These are phyloP conservation scores for Himalopsyche tibetana DNA, from an alignment of 2,888 invertebrate genomes.

Conservation along the genomic window DNA sequence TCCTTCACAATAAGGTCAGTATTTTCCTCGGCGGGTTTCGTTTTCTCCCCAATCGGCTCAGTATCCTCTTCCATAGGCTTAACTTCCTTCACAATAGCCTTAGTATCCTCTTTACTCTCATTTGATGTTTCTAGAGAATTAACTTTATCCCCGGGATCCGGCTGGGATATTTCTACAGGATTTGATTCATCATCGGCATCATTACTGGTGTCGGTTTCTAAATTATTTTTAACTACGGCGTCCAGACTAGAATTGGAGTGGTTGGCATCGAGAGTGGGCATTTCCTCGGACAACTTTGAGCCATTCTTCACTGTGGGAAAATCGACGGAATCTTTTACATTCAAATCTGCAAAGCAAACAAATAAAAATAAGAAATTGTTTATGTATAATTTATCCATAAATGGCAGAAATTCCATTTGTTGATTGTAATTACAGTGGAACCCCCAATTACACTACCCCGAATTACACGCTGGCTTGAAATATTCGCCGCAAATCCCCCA, in stretches of 20 bases:
- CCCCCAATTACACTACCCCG: too few species aligned
- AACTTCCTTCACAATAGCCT: too few species aligned
- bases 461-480: too few species aligned
- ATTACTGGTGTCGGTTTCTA: background rate
- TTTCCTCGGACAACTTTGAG: conserved; percentile 68
- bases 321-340: conserved; percentile 45
- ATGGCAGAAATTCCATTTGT: too few species aligned
- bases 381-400: too few species aligned
- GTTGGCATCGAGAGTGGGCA: conserved; percentile 72
- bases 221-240: conserved; percentile 6
- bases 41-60: conserved; percentile 52
- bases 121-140: conserved; percentile 60
- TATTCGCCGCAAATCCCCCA: too few species aligned
- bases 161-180: conserved; percentile 65
- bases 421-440: too few species aligned
- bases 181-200: conserved; percentile 60
- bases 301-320: conserved; percentile 51
- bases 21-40: conserved; percentile 49
- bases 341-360: conserved; percentile 66
- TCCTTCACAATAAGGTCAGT: conserved; percentile 59
- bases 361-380: background rate
- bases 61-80: too few species aligned
- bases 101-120: background rate
- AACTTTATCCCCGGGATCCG: conserved; percentile 56
- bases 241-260: conserved; percentile 67